Base-by-base conservation (phyloP, 2,888 invertebrate genomes). In the Chymomyza procnemis region DNA sequence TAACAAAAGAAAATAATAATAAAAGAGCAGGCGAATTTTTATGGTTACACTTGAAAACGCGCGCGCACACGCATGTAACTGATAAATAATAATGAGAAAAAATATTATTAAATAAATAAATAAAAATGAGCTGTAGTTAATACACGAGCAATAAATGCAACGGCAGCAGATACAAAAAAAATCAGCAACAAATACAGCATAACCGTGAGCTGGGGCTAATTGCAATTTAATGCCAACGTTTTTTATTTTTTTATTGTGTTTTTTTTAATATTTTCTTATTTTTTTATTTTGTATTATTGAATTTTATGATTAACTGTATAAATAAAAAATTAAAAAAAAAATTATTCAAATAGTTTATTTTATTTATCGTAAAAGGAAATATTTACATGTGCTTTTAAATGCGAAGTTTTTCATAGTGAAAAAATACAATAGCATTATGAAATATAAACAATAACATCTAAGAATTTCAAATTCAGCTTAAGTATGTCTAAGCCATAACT, bases 151-250 rank as follows among this genome's bases (percentile, higher is more conserved):
- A 64, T 64, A 66, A 75, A 65, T 41, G 34, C 61, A 67, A 63
- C 69, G 67, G 69, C 65, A 67, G 50, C 62, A 78, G 71, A 67
- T 71, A 80, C 71, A 76, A 71, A 67, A 54, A 26, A 54, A 59
- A 58, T 48, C 16, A 46, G 30, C 34, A 41, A 55, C 48, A 50
- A n/a, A 16, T 61, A 34, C 50, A 61, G 50, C 14, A 21, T 34
- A 61, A 22, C 61, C 48, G 30, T 58, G 19, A 54, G 69, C 59
- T 52, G 64, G 67, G 80, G 71, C 73, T 83, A 83, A 85, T 80
- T 83, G 73, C 75, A 79, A 77, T 79, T 80, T 76, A 79, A 80
- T 80, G 71, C 74, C 71, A 75, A 82, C 50, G n/a, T 50, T 26
- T 30, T 22, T 34, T 57, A 16, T 52, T 61, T 16, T 52, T 61